phyloP scores from a whole-genome alignment of 2,113 vertebrate species.

The Natator depressus region DNA sequence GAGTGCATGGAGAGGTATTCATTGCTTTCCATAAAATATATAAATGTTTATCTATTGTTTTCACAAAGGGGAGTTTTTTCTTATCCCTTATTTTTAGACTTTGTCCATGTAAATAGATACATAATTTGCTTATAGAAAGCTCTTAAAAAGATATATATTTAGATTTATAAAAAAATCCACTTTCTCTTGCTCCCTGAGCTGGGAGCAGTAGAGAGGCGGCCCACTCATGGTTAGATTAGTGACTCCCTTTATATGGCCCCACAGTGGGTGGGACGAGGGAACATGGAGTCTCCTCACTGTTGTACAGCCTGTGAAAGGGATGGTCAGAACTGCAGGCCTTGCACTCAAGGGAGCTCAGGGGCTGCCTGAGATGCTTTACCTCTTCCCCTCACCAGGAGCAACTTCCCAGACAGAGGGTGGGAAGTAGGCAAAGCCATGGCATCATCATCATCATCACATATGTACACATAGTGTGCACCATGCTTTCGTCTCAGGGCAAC shows the following conservation, averaged over 20 bases:
- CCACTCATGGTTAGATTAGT: background rate
- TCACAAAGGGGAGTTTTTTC: background rate
- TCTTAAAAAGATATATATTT: background rate
- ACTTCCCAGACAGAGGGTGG: background rate
- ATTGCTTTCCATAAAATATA: background rate
- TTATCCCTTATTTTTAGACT: background rate
- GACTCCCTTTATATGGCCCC: background rate
- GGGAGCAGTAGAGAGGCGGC: background rate
- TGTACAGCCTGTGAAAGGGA: fast-evolving
- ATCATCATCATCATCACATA: background rate
- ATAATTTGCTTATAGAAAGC: background rate
- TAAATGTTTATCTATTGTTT: background rate
- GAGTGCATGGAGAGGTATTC: constrained; percentile 90
- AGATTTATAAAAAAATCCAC: background rate
- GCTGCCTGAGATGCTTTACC: background rate
- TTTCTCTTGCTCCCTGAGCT: background rate
- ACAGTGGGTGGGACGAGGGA: background rate
- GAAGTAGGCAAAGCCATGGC: background rate
- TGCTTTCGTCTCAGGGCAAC: background rate
- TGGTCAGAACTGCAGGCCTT: background rate
- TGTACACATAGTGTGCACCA: background rate
- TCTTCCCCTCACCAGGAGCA: background rate
- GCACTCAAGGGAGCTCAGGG: background rate
- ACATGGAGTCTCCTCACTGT: background rate
- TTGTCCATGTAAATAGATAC: background rate